A percentile compares a stretch with the other conserved stretches of the same genome.
These are phyloP conservation scores for Abrostola triplasia DNA, from an alignment of 2,888 invertebrate species.

Conservation along the genomic window DNA sequence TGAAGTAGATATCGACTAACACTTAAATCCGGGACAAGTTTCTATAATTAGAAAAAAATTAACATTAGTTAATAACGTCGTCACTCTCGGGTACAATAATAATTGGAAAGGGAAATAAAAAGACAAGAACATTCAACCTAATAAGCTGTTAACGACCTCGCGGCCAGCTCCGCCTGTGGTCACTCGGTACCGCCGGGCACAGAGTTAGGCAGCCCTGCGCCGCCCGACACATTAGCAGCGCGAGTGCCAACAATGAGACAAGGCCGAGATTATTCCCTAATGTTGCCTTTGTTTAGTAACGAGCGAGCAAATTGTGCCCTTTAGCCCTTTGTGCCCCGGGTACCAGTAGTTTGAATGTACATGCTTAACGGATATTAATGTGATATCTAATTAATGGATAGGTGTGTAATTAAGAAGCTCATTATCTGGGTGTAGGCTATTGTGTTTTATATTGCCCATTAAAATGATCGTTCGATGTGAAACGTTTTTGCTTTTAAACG, in stretches of 20 bases:
- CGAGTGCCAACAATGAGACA: constrained; percentile 55
- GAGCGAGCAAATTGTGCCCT: constrained; percentile 64
- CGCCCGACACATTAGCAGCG: constrained; percentile 46
- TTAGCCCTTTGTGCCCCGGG: constrained; percentile 32
- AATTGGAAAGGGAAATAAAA: too few species aligned
- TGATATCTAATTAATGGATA: constrained; percentile 46
- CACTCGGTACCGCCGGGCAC: too few species aligned
- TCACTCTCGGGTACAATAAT: too few species aligned
- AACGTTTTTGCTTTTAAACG: not conserved
- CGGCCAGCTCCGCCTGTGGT: too few species aligned
- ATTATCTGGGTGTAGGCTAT: constrained; percentile 8
- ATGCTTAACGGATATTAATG: constrained; percentile 55
- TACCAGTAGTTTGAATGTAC: constrained; percentile 54
- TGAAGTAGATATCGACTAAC: too few species aligned
- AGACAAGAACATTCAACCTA: too few species aligned
- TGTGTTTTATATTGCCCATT: constrained; percentile 4
- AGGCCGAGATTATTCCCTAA: constrained; percentile 64
- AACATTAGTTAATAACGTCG: too few species aligned
- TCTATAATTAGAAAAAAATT: too few species aligned
- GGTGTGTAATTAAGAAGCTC: constrained; percentile 30
- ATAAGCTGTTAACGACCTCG: too few species aligned
- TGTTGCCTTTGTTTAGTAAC: constrained; percentile 70
- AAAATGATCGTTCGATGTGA: constrained; percentile 8
- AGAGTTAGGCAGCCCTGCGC: constrained; percentile 48
- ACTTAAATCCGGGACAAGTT: too few species aligned